A percentile compares a stretch with the other conserved stretches of the same genome.
Evolutionary conservation across 1,140 invertebrate genomes (phyloP).

Genomic region (Rhagoletis pomonella): DNA sequence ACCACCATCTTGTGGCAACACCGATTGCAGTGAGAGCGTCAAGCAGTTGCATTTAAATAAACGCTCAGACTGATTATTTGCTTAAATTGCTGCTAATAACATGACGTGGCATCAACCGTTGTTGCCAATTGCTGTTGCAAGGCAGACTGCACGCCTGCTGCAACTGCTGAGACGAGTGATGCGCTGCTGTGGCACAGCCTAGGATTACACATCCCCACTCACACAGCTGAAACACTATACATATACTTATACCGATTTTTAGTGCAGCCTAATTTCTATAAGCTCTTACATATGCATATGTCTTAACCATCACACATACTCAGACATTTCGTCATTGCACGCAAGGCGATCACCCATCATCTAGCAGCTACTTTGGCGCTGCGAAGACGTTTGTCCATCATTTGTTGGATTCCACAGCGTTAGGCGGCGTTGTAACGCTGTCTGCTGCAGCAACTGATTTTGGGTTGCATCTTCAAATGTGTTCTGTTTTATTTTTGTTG

Average conservation of each 20-base stretch:
- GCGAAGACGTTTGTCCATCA: conserved; percentile 53
- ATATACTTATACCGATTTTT: too few relatives aligned
- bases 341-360: background rate
- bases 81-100: conserved; percentile 75
- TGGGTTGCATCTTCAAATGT: conserved; percentile 41
- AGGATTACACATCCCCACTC: background rate
- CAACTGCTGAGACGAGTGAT: background rate
- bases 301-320: background rate
- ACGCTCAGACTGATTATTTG: conserved; percentile 71
- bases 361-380: background rate
- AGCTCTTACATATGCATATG: background rate
- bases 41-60: conserved; percentile 57
- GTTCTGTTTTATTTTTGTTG: conserved; percentile 16
- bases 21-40: background rate
- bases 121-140: conserved; percentile 15
- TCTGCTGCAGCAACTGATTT: conserved; percentile 17
- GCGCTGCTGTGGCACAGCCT: background rate
- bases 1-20: background rate
- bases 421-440: background rate
- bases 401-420: conserved; percentile 55
- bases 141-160: background rate
- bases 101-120: conserved; percentile 69
- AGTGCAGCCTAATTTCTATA: too few relatives aligned
- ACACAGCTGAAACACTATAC: too few relatives aligned
- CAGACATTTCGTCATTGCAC: background rate